Evolutionary conservation across 2,113 vertebrate genomes (phyloP), one percentile per base, ranked within the genome.

Genomic region (Stigmatopora argus): DNA sequence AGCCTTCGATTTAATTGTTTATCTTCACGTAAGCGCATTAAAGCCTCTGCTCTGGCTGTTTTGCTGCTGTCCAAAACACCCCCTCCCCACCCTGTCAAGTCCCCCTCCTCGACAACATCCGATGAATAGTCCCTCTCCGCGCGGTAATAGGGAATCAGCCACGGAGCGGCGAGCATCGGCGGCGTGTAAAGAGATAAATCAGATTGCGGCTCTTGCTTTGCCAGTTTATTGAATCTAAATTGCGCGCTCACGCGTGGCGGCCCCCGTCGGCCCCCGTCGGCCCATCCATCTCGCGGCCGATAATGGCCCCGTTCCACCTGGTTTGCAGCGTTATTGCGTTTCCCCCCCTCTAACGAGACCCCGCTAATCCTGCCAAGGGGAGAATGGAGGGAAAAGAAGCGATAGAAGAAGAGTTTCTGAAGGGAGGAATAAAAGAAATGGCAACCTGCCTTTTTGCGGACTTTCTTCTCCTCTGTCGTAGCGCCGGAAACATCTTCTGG

Each of bases 191-290:
- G 82, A 94, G 93, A 95, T 95, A 96, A 98, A 98, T 98, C 93
- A 91, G 92, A 96, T 95, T 93, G 92, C 88, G 86, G 86, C 80
- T 84, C 86, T 89, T 87, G 87, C 87, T 87, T 86, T 89, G 84
- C 87, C 83, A 89, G 88, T 95, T 97, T 95, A 97, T 98, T 99
- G 94, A 96, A 98, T 99, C 93, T 95, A 96, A 95, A 98, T 96
- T 93, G 94, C 91, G 90, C 82, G 83, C 78, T 70, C 72, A 73
- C 76, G 74, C 92, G 69, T 85, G 75, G 83, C 83, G n/a, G n/a
- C n/a, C 88, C 91, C 92, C 91, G 91, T 87, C 89, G 93, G 91
- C 92, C 92, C 86, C 92, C 91, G 90, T 91, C 86, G 87, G 92
- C 92, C 93, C 90, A 95, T 93, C 94, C 92, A 98, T 98, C 95